phyloP scores from a whole-genome alignment of 2,113 vertebrate species.

The Ranitomeya imitator region DNA sequence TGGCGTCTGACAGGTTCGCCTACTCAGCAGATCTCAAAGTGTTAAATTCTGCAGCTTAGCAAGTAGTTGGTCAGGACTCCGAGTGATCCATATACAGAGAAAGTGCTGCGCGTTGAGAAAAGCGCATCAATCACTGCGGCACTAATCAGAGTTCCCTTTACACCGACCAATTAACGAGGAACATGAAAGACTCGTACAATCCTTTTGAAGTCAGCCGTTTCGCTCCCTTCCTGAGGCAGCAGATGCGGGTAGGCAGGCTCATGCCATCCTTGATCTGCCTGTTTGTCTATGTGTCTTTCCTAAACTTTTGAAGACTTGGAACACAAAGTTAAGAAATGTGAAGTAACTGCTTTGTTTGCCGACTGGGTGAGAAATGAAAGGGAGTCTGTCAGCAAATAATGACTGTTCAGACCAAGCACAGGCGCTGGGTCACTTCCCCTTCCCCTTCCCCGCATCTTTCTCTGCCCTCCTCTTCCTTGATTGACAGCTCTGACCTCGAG shows the following conservation, averaged over 20 bases:
- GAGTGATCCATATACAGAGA: neutral
- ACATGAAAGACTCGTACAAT: slow-evolving; percentile 54
- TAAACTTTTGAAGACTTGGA: slow-evolving; percentile 5
- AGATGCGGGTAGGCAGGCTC: slow-evolving; percentile 45
- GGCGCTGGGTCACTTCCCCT: no score
- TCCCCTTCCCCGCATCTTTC: no score
- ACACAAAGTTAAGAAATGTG: neutral
- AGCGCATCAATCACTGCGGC: slow-evolving; percentile 43
- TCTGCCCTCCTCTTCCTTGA: no score
- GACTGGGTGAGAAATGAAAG: neutral
- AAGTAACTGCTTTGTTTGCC: slow-evolving; percentile 6
- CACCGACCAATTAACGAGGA: slow-evolving; percentile 47
- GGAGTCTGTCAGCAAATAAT: neutral
- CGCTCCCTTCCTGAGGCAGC: slow-evolving; percentile 46
- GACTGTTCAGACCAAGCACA: no score
- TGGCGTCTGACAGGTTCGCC: neutral
- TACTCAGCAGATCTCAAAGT: slow-evolving; percentile 10
- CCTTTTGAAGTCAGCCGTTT: slow-evolving; percentile 53
- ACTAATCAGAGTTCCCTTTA: slow-evolving; percentile 54
- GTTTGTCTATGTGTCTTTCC: slow-evolving; percentile 9
- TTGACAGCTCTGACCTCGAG: no score
- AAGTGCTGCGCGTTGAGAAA: slow-evolving; percentile 29
- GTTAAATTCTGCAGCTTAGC: slow-evolving; percentile 1
- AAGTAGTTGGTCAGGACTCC: neutral
- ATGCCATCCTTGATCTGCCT: slow-evolving; percentile 21